These are phyloP conservation scores for Spodoptera exigua DNA, from an alignment of 2,888 invertebrate genomes.

Conservation along the genomic window DNA sequence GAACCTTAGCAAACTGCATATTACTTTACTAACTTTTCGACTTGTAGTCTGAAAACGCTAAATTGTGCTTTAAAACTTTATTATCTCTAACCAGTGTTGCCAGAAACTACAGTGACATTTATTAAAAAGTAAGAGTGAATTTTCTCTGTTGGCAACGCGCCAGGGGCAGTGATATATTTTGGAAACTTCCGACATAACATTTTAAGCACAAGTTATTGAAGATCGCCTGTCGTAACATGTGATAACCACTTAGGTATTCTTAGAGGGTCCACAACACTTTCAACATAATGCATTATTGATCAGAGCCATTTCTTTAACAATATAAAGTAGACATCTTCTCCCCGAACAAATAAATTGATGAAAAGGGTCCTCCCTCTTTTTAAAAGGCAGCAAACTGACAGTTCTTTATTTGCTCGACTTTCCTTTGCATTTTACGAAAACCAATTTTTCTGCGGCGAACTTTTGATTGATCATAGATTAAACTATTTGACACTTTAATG, in stretches of 20 bases:
- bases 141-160: conserved; percentile 65
- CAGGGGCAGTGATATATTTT: conserved; percentile 63
- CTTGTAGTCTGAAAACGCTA: conserved; percentile 10
- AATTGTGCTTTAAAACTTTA: conserved; percentile 19
- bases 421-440: conserved; percentile 36
- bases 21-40: conserved; percentile 13
- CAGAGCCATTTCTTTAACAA: conserved; percentile 34
- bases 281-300: conserved; percentile 55
- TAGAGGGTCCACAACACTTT: conserved; percentile 32
- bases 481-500: conserved; percentile 52
- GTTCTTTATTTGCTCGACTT: conserved; percentile 43
- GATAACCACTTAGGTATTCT: conserved; percentile 61
- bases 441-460: conserved; percentile 36
- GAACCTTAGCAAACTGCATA: conserved; percentile 12
- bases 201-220: conserved; percentile 62
- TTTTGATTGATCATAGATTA: conserved; percentile 52
- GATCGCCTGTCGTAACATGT: conserved; percentile 52
- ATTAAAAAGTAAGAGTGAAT: conserved; percentile 67
- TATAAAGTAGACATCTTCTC: conserved; percentile 37
- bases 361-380: conserved; percentile 47
- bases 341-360: conserved; percentile 33
- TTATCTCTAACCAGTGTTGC: conserved; percentile 14
- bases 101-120: conserved; percentile 41
- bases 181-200: conserved; percentile 64
- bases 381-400: conserved; percentile 48